Base-by-base conservation (phyloP, 2,888 invertebrate genomes). In the Trissolcus brochymenae region DNA sequence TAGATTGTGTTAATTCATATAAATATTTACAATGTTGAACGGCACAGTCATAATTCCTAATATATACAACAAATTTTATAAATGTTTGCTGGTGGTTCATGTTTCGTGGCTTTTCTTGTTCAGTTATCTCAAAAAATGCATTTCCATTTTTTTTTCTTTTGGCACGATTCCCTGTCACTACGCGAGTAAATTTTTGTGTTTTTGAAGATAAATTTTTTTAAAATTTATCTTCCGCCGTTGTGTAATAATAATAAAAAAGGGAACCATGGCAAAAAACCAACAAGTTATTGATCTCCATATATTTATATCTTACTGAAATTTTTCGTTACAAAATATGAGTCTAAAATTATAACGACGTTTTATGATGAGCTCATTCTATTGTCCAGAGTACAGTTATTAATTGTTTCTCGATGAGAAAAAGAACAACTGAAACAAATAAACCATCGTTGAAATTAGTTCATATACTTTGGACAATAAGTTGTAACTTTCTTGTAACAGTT, bases 31-130 rank as follows among this genome's bases (percentile, higher is more conserved):
- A 79, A 67, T 80, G 74, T 73, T 68, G 68, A 76, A 77, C 71
- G 73, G 71, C 66, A 76, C 85, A 87, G 78, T 79, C 64, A 84
- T 86, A 87, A 87, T 85, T 84, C 84, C 82, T 83, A 82, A 79
- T 88, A 88, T 88, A 84, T 88, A 88, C 87, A 88, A 82, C 83
- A 83, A 88, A 85, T 86, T 35, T 35, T 87, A 86, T 87, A 87
- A 87, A 87, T 71, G 65, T 78, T 53, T 67, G 50, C 60, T 64
- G 57, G 14, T 51, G 16, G 14, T 54, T 64, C 6, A 51, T 61
- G 17, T 6, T 29, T 49, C 17, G 59, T 61, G 35, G 35, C 35
- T 61, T 43, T 19, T 41, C 50, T 50, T 41, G 19, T 56, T 61
- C 25, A 6, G 11, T 54, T 59, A 19, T 17, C 13, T 46, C 46